phyloP scores from a whole-genome alignment of 2,888 invertebrate species.

The Melanargia galathea region DNA sequence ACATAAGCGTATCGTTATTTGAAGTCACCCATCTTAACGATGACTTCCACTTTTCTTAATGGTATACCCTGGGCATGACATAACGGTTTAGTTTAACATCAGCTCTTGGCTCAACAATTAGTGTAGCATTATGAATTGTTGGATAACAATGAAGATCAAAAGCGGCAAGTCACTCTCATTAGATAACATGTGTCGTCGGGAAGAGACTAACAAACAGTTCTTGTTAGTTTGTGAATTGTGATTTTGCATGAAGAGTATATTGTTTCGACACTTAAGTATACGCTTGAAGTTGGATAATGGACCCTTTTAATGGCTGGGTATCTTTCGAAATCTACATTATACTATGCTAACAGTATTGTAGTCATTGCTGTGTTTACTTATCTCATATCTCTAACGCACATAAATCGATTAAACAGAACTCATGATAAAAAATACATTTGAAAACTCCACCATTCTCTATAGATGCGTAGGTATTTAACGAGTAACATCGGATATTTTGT shows the following conservation, averaged over 20 bases:
- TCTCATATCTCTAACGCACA: not conserved
- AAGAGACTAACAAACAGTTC: not conserved
- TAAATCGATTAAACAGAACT: not conserved
- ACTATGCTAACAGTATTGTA: not conserved
- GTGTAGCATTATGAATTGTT: conserved; percentile 52
- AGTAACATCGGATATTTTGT: conserved; percentile 36
- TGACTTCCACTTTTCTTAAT: conserved; percentile 56
- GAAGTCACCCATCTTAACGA: conserved; percentile 27
- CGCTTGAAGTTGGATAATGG: not conserved
- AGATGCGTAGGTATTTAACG: conserved; percentile 45
- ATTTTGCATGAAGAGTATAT: conserved; percentile 9
- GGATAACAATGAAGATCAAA: conserved; percentile 47
- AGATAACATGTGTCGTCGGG: conserved; percentile 39
- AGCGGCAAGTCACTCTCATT: conserved; percentile 53
- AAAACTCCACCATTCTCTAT: not conserved
- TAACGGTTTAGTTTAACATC: conserved; percentile 50
- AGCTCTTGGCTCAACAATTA: conserved; percentile 57
- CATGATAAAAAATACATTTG: not conserved
- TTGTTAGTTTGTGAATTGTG: conserved; percentile 12
- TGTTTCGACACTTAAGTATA: conserved; percentile 1
- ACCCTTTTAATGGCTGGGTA: not conserved
- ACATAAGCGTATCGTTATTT: not conserved
- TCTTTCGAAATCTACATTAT: not conserved
- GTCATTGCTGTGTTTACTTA: not conserved
- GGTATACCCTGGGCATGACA: conserved; percentile 47